Evolutionary conservation across 1,140 invertebrate species (phyloP).

Genomic region (Drosophila pachea): DNA sequence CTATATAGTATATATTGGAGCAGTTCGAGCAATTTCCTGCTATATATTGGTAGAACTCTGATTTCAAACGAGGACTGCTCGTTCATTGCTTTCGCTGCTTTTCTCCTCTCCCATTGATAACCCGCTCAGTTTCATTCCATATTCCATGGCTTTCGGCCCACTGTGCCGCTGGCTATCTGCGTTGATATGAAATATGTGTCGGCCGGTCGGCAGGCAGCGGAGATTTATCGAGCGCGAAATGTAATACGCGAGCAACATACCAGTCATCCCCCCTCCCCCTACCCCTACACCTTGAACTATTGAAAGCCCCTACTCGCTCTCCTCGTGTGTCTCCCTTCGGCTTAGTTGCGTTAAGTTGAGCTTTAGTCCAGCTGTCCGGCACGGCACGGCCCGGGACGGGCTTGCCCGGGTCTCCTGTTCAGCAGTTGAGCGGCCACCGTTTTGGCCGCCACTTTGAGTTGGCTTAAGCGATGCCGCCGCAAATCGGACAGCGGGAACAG

Average conservation of each 20-base stretch:
- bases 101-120: no score
- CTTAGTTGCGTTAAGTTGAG: slow-evolving; percentile 24
- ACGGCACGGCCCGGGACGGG: no score
- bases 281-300: background rate
- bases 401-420: background rate
- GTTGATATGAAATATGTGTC: slow-evolving; percentile 77
- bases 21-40: no score
- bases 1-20: background rate
- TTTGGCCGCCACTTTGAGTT: slow-evolving; percentile 66
- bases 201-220: slow-evolving; percentile 71
- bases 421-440: slow-evolving; percentile 60
- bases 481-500: background rate
- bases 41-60: no score
- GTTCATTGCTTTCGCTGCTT: no score
- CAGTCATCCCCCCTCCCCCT: background rate
- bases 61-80: no score
- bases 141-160: slow-evolving; percentile 9
- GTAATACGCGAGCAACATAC: slow-evolving; percentile 69
- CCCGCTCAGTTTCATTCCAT: no score
- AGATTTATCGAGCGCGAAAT: slow-evolving; percentile 78
- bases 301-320: background rate
- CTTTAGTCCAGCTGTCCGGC: slow-evolving; percentile 13
- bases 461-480: slow-evolving; percentile 68
- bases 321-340: background rate
- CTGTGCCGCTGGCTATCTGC: slow-evolving; percentile 58